phyloP scores from a whole-genome alignment of 1,140 invertebrate species.

The Lamellibrachia luymesi region DNA sequence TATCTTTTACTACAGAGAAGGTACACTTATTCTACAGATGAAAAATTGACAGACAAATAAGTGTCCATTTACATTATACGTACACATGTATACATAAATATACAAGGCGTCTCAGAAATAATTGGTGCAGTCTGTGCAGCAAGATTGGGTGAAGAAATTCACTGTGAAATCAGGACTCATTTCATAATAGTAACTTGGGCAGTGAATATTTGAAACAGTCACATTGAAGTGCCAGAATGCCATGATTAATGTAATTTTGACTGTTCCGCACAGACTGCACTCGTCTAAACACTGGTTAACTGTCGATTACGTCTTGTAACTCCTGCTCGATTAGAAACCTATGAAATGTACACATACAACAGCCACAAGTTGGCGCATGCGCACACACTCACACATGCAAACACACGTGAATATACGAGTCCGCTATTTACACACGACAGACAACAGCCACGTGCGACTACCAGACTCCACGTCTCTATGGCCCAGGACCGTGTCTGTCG shows the following conservation, averaged over 20 bases:
- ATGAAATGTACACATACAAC: not conserved
- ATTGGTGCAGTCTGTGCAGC: not conserved
- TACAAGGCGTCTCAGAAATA: not conserved
- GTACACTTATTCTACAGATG: not conserved
- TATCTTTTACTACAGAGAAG: conserved; percentile 1
- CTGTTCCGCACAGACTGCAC: not conserved
- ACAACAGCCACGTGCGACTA: not conserved
- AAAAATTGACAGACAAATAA: not conserved
- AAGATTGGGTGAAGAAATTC: not conserved
- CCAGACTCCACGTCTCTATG: not conserved
- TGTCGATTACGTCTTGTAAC: not conserved
- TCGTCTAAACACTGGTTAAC: not conserved
- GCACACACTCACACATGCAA: not conserved
- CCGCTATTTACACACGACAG: not conserved
- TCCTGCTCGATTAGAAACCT: not conserved
- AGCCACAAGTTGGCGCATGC: not conserved
- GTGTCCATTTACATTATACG: not conserved
- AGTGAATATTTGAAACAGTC: not conserved
- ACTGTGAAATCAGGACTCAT: not conserved
- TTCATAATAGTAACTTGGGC: not conserved
- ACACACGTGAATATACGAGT: conserved; percentile 4
- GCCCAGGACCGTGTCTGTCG: not conserved
- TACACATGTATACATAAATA: not conserved
- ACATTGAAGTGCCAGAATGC: not conserved
- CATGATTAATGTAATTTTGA: not conserved